Evolutionary conservation across 2,113 vertebrate species (phyloP).

Genomic region (Perca flavescens): DNA sequence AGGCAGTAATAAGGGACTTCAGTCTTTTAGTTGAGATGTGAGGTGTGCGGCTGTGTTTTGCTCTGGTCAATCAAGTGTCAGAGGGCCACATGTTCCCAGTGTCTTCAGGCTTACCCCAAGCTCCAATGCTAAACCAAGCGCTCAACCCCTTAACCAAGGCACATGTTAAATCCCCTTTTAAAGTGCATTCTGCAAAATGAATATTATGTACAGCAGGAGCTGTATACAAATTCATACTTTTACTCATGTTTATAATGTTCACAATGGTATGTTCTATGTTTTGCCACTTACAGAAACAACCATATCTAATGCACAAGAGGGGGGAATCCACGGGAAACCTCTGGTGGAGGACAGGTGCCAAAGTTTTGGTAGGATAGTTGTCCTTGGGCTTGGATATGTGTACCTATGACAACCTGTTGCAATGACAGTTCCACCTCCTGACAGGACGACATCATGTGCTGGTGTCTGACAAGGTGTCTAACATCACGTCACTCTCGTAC

Average conservation of each 20-base stretch:
- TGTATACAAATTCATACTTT: constrained; percentile 37
- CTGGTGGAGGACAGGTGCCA: constrained; percentile 43
- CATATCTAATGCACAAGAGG: constrained; percentile 49
- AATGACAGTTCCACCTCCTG: constrained; percentile 49
- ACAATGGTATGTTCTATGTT: constrained; percentile 28
- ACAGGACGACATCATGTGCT: constrained; percentile 87
- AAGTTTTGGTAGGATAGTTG: constrained; percentile 22
- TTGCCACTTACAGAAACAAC: constrained; percentile 29
- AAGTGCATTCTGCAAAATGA: constrained; percentile 61
- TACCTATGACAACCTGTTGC: constrained; percentile 44
- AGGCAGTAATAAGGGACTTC: constrained; percentile 48
- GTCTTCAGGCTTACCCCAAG: constrained; percentile 45
- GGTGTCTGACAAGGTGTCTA: constrained; percentile 97
- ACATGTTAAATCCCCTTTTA: constrained; percentile 53
- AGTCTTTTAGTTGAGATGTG: constrained; percentile 49
- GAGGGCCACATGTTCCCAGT: constrained; percentile 37
- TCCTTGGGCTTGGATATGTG: constrained; percentile 49
- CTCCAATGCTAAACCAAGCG: constrained; percentile 40
- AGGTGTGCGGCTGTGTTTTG: constrained; percentile 49
- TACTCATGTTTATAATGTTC: constrained; percentile 26
- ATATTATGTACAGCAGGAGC: constrained; percentile 33
- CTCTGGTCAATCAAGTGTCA: constrained; percentile 55
- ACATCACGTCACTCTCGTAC: constrained; percentile 98
- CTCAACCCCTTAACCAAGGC: constrained; percentile 52
- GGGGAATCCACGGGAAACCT: constrained; percentile 50